Conservation (phyloP, 2,888 invertebrate genomes). For the Lithophane ornitopus region DNA sequence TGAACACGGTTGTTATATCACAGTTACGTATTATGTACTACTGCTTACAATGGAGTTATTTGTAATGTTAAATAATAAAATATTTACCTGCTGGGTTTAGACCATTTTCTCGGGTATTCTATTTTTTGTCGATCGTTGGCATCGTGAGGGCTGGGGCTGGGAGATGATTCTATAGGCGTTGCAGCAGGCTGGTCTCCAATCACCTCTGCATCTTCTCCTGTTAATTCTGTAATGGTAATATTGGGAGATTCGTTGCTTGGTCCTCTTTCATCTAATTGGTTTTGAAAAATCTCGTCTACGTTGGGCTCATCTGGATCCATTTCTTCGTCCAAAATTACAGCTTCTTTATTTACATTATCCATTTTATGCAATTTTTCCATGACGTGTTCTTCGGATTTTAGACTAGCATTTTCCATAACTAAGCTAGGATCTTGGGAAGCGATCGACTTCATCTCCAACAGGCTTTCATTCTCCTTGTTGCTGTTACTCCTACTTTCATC, state of each 20-base stretch:
- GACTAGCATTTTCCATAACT: constrained; percentile 81
- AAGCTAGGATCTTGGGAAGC: constrained; percentile 88
- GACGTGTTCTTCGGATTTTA: constrained; percentile 83
- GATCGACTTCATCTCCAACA: constrained; percentile 84
- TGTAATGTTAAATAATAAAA: constrained; percentile 63
- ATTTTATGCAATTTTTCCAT: constrained; percentile 87
- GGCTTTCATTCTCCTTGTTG: constrained; percentile 87
- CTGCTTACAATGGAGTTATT: constrained; percentile 60
- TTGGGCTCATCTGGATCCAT: constrained; percentile 86
- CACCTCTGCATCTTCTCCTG: constrained; percentile 81
- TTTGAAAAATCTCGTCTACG: constrained; percentile 86
- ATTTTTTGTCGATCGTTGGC: constrained; percentile 75
- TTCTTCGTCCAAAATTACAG: constrained; percentile 82
- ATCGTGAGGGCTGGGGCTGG: constrained; percentile 84
- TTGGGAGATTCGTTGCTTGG: constrained; percentile 84
- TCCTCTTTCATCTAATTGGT: constrained; percentile 82
- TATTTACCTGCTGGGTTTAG: constrained; percentile 88
- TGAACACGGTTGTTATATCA: constrained; percentile 85
- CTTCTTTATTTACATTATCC: constrained; percentile 80
- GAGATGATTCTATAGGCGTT: constrained; percentile 85
- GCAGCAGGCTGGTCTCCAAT: constrained; percentile 76
- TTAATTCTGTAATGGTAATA: constrained; percentile 88
- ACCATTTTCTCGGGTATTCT: constrained; percentile 83
- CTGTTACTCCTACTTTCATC: constrained; percentile 77
- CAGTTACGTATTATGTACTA: constrained; percentile 74